These are phyloP conservation scores for Mellivora capensis DNA, from an alignment of 2,113 vertebrate species.

Conservation along the genomic window DNA sequence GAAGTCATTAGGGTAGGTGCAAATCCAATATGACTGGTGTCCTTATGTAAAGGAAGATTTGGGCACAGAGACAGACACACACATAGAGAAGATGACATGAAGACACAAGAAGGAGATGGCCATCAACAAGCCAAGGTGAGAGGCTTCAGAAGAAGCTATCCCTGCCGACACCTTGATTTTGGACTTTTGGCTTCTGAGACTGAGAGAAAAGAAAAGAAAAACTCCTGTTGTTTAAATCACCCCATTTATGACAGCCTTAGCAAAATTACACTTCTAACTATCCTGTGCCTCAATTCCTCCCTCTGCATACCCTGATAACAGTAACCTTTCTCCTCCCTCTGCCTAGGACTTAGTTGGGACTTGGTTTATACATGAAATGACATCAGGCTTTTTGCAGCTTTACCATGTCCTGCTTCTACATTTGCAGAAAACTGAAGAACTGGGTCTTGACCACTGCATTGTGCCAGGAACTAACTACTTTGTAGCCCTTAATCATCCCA, in stretches of 20 bases:
- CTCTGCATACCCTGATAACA: neutral
- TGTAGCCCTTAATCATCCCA: neutral
- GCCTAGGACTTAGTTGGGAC: neutral
- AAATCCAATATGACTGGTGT: neutral
- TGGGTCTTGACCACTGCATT: neutral
- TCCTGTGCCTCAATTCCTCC: neutral
- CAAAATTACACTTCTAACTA: neutral
- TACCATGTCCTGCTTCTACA: neutral
- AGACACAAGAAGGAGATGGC: accelerated
- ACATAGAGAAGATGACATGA: accelerated
- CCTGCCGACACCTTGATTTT: accelerated
- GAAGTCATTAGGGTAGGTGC: neutral
- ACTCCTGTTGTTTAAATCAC: too few relatives aligned
- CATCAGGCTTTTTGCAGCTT: neutral
- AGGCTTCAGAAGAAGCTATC: neutral
- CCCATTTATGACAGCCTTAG: accelerated
- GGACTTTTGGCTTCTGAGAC: neutral
- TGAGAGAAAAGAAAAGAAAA: neutral
- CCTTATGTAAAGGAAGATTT: neutral
- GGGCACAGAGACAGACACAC: neutral
- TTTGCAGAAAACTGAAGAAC: too few relatives aligned
- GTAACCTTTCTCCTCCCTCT: neutral
- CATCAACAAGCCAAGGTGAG: accelerated
- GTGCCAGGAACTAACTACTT: too few relatives aligned
- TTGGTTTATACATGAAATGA: neutral